Evolutionary conservation across 2,113 vertebrate genomes (phyloP), one percentile per base, ranked within the genome.

Genomic region (Solea solea): DNA sequence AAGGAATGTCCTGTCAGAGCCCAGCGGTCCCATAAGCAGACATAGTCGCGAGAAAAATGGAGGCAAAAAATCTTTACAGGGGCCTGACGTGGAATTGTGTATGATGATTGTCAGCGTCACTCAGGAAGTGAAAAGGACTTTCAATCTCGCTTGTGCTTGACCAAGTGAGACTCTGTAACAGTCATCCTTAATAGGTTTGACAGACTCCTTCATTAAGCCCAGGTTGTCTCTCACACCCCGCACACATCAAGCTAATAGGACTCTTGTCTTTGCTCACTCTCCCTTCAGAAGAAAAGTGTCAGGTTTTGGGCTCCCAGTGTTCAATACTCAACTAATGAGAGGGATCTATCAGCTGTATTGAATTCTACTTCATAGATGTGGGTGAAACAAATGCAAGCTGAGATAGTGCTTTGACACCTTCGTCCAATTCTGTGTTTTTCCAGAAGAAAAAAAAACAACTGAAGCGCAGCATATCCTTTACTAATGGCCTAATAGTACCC

Each of bases 261-360:
- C 74, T 76, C 75, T 56, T 59, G 64, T 64, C 75, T 63, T 74
- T 56, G 27, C 64, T 80, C 25, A 40, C 50, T 40, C 58, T 62
- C 41, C 25, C 64, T 50, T 60, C 44, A 57, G 65, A 27, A 27
- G 48, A 28, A 51, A 75, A 56, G 39, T 75, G 78, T 75, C 78
- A 70, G 63, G 50, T 72, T 64, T 74, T 72, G 68, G 78, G 69
- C 66, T 69, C 46, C 46, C 0, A 2, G 28, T 62, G 46, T 64
- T 80, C 69, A 68, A 58, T 65, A 62, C 55, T 65, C 49, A 52
- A 49, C 71, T 81, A 81, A 81, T 86, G 66, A 81, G 72, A 51
- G 72, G 21, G 60, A 80, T 85, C 58, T 68, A 75, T 80, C 71
- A 74, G 45, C 48, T 63, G 64, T 65, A 79, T 64, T 82, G 75